Evolutionary conservation across 2,113 vertebrate species (phyloP).

Genomic region (Grus americana): DNA sequence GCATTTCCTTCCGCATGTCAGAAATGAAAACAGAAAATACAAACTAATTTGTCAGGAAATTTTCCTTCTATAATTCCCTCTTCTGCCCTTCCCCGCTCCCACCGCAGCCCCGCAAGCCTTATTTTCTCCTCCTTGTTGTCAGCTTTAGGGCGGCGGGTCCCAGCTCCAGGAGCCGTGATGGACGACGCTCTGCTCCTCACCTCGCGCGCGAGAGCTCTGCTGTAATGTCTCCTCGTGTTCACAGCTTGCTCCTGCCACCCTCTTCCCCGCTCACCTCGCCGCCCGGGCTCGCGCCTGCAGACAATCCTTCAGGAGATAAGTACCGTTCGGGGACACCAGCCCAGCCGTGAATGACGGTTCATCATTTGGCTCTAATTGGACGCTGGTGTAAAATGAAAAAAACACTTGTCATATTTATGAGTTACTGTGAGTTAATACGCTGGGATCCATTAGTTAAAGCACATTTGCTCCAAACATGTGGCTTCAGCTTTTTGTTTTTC

Average conservation of each 20-base stretch:
- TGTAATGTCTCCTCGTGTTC: constrained; percentile 71
- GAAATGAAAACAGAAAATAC: constrained; percentile 83
- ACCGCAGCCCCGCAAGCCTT: constrained; percentile 55
- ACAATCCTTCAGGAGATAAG: constrained; percentile 65
- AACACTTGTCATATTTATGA: constrained; percentile 77
- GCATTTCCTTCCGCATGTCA: constrained; percentile 91
- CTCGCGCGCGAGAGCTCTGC: constrained; percentile 38
- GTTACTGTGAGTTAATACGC: constrained; percentile 69
- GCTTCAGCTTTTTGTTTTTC: constrained; percentile 56
- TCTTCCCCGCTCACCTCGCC: neutral
- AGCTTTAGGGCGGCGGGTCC: constrained; percentile 60
- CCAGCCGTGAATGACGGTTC: constrained; percentile 2
- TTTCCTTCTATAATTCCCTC: constrained; percentile 82
- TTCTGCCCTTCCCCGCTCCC: constrained; percentile 34
- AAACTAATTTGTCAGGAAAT: constrained; percentile 87
- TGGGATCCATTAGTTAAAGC: constrained; percentile 72
- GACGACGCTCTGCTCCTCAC: constrained; percentile 54
- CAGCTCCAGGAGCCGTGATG: constrained; percentile 62
- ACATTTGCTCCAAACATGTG: constrained; percentile 65
- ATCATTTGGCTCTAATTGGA: constrained; percentile 67
- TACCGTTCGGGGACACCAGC: constrained; percentile 39
- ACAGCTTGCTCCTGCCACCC: constrained; percentile 74
- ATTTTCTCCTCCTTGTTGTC: constrained; percentile 70
- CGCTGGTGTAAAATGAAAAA: constrained; percentile 71
- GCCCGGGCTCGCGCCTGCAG: neutral